A percentile compares a stretch with the other conserved stretches of the same genome.
phyloP scores from a whole-genome alignment of 2,797 vertebrate genomes.

The Manis pentadactyla region DNA sequence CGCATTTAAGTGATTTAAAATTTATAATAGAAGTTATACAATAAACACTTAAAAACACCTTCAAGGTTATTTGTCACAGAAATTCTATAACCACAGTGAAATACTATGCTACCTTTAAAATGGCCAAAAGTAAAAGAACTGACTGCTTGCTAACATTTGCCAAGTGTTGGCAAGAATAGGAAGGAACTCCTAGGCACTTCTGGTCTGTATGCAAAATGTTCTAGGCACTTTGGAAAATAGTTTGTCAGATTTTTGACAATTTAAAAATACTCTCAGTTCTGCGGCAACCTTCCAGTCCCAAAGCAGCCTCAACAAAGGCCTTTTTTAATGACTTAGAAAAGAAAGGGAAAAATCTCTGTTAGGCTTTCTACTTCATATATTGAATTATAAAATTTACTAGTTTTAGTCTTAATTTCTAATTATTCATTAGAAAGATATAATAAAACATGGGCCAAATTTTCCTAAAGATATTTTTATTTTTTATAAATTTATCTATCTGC shows the following conservation, averaged over 20 bases:
- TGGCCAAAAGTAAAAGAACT: neutral
- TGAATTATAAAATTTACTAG: neutral
- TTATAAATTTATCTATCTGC: neutral
- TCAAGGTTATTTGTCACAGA: neutral
- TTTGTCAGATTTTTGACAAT: neutral
- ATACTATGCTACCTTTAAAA: neutral
- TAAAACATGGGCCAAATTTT: neutral
- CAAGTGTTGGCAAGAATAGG: neutral
- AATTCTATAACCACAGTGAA: neutral
- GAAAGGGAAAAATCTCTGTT: neutral
- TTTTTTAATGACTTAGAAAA: neutral
- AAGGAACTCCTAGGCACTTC: neutral
- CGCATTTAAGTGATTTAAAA: neutral
- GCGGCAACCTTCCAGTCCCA: neutral
- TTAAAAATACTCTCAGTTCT: neutral
- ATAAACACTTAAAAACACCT: neutral
- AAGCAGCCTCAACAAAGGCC: neutral
- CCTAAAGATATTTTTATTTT: neutral
- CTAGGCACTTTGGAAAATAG: neutral
- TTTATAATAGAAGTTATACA: neutral
- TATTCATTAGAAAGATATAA: neutral
- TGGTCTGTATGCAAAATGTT: neutral
- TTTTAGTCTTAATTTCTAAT: slow-evolving; percentile 30
- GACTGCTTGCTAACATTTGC: too few species aligned
- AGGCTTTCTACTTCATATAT: neutral